Conservation (phyloP, 1,140 invertebrate species). For the Agrypnia vestita region DNA sequence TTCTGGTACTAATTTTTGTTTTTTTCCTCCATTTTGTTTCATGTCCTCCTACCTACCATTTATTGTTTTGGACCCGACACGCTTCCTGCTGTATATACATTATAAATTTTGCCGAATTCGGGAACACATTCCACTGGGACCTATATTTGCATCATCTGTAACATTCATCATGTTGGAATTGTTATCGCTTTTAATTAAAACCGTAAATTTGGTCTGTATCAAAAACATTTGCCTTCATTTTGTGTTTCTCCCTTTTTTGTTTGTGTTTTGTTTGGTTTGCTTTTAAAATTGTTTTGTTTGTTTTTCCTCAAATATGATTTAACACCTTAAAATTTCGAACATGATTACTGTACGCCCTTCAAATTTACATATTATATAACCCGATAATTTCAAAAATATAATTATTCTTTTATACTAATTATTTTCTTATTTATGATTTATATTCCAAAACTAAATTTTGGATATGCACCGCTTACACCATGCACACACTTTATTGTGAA, state of each 20-base stretch:
- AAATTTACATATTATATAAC: no score
- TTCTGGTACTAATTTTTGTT: constrained; percentile 15
- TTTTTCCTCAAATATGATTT: background rate
- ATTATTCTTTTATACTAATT: no score
- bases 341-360: no score
- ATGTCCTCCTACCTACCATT: constrained; percentile 40
- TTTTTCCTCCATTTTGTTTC: constrained; percentile 49
- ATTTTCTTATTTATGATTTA: constrained; percentile 1
- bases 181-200: constrained; percentile 44
- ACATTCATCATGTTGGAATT: constrained; percentile 30
- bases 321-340: background rate
- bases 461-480: constrained; percentile 2
- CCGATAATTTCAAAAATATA: no score
- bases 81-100: constrained; percentile 32
- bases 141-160: constrained; percentile 35
- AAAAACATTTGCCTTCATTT: constrained; percentile 42
- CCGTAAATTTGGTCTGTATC: constrained; percentile 47
- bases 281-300: constrained; percentile 41
- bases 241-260: constrained; percentile 49
- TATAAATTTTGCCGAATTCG: constrained; percentile 18
- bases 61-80: constrained; percentile 46
- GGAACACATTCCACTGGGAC: constrained; percentile 30
- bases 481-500: constrained; percentile 13
- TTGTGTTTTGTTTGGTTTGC: constrained; percentile 23
- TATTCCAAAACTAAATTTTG: background rate